phyloP scores from a whole-genome alignment of 1,140 invertebrate species.

The Bilobella aurantiaca region DNA sequence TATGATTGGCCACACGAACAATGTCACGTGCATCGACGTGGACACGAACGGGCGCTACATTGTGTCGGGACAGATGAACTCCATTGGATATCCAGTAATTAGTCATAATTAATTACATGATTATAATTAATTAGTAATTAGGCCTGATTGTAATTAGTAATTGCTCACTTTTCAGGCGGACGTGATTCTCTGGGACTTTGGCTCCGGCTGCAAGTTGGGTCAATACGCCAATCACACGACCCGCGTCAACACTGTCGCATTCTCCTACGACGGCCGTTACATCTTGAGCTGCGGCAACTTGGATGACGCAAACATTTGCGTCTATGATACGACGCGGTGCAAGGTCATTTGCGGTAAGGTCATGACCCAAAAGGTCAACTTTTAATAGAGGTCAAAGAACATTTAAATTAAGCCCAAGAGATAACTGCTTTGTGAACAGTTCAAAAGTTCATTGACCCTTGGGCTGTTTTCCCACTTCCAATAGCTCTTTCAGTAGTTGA shows the following conservation, averaged over 20 bases:
- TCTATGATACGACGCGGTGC: conserved; percentile 56
- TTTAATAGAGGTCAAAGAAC: too few species aligned
- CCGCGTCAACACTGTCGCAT: conserved; percentile 66
- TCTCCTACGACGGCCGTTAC: conserved; percentile 67
- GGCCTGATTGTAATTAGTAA: too few species aligned
- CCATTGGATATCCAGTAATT: conserved; percentile 72
- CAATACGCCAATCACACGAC: conserved; percentile 73
- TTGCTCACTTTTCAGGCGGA: conserved; percentile 54
- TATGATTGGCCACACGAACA: conserved; percentile 70
- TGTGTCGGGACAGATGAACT: conserved; percentile 77
- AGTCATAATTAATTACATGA: neutral
- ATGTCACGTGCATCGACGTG: conserved; percentile 66
- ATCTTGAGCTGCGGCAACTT: conserved; percentile 74
- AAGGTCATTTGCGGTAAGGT: conserved; percentile 36
- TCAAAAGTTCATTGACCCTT: too few species aligned
- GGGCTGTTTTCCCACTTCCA: too few species aligned
- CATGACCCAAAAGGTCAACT: conserved; percentile 14
- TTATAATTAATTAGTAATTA: neutral
- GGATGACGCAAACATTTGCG: conserved; percentile 67
- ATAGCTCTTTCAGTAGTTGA: too few species aligned
- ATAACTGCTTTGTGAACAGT: too few species aligned
- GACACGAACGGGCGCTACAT: conserved; percentile 66
- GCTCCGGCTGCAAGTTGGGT: conserved; percentile 48
- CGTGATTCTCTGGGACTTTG: conserved; percentile 78
- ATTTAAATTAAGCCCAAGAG: too few species aligned